These are phyloP conservation scores for Callipepla californica DNA, from an alignment of 2,113 vertebrate species.

Conservation along the genomic window DNA sequence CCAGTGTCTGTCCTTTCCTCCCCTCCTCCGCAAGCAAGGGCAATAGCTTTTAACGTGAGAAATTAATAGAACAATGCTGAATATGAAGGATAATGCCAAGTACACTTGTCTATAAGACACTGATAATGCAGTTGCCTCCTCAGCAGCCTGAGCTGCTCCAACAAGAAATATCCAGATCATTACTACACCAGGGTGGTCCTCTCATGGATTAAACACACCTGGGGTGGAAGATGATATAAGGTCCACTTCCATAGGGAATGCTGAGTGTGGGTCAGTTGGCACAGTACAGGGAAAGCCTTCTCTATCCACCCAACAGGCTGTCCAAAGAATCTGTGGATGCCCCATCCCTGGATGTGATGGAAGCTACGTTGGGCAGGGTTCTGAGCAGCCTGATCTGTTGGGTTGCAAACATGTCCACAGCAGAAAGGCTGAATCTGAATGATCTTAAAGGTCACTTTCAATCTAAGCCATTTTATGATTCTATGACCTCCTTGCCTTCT, in stretches of 20 bases:
- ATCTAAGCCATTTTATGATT: too few relatives aligned
- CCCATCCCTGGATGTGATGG: too few relatives aligned
- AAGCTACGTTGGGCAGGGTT: too few relatives aligned
- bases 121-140: neutral
- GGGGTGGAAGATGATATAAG: neutral
- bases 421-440: too few relatives aligned
- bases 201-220: neutral
- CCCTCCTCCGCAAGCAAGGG: neutral
- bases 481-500: neutral
- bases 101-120: neutral
- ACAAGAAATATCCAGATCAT: neutral
- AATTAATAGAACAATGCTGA: neutral
- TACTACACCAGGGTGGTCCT: neutral
- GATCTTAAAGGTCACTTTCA: too few relatives aligned
- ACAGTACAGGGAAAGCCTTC: neutral
- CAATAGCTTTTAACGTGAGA: neutral
- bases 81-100: neutral
- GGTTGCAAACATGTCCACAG: too few relatives aligned
- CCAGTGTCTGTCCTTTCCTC: neutral
- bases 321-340: too few relatives aligned
- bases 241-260: fast-evolving
- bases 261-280: neutral
- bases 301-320: neutral
- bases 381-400: too few relatives aligned
- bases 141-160: neutral